Evolutionary conservation across 2,888 invertebrate species (phyloP).

Genomic region (Eupsilia transversa): DNA sequence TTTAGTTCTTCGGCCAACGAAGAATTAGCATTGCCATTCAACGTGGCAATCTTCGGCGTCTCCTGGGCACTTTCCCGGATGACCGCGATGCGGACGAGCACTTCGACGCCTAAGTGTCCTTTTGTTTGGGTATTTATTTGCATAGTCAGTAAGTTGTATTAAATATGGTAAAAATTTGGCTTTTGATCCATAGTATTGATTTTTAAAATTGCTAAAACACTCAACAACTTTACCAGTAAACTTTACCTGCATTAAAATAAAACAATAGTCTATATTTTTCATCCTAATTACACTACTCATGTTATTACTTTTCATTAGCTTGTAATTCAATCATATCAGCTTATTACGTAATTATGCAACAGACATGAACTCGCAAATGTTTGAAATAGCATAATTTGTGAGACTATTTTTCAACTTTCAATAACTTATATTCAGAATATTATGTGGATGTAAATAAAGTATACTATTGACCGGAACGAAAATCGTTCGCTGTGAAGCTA

Average conservation of each 20-base stretch:
- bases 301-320: conserved; percentile 39
- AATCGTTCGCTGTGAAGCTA: background rate
- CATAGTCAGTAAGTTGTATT: too few relatives aligned
- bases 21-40: too few relatives aligned
- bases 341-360: conserved; percentile 43
- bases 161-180: too few relatives aligned
- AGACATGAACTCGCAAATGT: conserved; percentile 46
- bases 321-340: conserved; percentile 38
- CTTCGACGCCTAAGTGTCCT: too few relatives aligned
- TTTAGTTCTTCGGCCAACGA: too few relatives aligned
- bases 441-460: background rate
- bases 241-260: conserved; percentile 3
- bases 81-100: background rate
- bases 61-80: too few relatives aligned
- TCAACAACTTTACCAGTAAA: too few relatives aligned
- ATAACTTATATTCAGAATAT: background rate
- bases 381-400: conserved; percentile 48
- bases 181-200: too few relatives aligned
- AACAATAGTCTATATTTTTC: background rate
- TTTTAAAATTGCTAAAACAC: too few relatives aligned
- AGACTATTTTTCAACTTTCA: conserved; percentile 41
- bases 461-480: background rate
- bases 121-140: too few relatives aligned
- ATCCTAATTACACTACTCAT: background rate
- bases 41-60: too few relatives aligned